Conservation (phyloP, 2,888 invertebrate species). For the Trimorus sp. region DNA sequence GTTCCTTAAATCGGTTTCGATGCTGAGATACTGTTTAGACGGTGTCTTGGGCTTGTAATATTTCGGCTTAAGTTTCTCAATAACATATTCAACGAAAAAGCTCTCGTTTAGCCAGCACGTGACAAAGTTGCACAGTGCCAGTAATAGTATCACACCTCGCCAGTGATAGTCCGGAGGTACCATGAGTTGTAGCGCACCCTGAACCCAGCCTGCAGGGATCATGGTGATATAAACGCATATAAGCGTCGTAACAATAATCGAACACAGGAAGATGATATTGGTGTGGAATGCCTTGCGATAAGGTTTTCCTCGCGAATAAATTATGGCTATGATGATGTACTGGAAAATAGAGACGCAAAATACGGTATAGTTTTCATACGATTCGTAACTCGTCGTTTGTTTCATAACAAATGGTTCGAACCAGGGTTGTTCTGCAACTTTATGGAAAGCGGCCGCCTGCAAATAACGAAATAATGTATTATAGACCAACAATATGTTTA, state of each 20-base stretch:
- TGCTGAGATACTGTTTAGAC: constrained; percentile 83
- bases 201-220: constrained; percentile 82
- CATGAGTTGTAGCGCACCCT: constrained; percentile 76
- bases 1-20: constrained; percentile 84
- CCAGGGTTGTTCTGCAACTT: constrained; percentile 81
- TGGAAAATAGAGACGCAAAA: constrained; percentile 86
- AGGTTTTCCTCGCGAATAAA: constrained; percentile 86
- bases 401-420: constrained; percentile 82
- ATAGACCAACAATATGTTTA: neutral
- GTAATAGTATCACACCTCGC: constrained; percentile 80
- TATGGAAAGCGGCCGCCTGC: constrained; percentile 82
- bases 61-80: constrained; percentile 83
- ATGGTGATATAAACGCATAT: constrained; percentile 83
- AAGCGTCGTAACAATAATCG: constrained; percentile 82
- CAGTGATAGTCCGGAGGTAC: constrained; percentile 80
- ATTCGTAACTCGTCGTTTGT: constrained; percentile 78
- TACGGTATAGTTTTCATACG: constrained; percentile 85
- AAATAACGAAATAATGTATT: constrained; percentile 66
- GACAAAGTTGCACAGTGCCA: constrained; percentile 82
- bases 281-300: constrained; percentile 85
- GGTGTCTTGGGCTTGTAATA: constrained; percentile 79
- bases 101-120: constrained; percentile 84
- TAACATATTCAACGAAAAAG: constrained; percentile 84
- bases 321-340: constrained; percentile 85
- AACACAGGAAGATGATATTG: constrained; percentile 83